Base-by-base conservation (phyloP, 2,797 vertebrate species). In the Tragelaphus oryx region DNA sequence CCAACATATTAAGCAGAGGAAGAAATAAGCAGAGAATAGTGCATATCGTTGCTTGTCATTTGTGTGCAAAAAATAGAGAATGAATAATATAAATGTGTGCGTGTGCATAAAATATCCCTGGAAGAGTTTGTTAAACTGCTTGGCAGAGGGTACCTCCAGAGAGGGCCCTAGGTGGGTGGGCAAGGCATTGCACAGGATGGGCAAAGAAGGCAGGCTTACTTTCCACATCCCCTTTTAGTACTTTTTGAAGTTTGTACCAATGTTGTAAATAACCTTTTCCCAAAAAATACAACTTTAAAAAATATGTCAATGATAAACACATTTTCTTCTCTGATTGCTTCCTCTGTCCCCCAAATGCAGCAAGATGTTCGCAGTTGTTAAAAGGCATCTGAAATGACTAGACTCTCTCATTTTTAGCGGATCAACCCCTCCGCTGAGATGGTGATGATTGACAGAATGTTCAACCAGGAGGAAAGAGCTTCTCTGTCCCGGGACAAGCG, bases 371-470 rank as follows among this genome's bases (percentile, higher is more conserved):
- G 41, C 9, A 17, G 76, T 96, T 60, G 46, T 0, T 95, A 68
- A 65, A 91, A 93, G 93, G 4, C 26, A 0, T 65, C 4, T 4
- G 41, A 90, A 96, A 22, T 97, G n/a, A 98, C 91, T 92, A 52
- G 79, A 37, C 68, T 97, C 8, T 91, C 65, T 97, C 87, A 14
- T 78, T 96, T 96, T 14, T 98, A 99, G 99, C 99, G 99, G 92
- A 99, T 99, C 96, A 99, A 99, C 97, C 99, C 99, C 13, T 99
- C 99, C 37, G 99, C 99, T 62, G 99, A 99, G 98, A 99, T 99
- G 98, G 99, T 99, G 96, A 99, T 99, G 99, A 99, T 99, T 59
- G 99, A 99, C 94, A 98, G 99, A 96, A 99, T 99, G 97, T 99
- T 99, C 98, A 99, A 99, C 98, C 99, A 99, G 96, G 99, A 99